Conservation (phyloP, 2,113 vertebrate genomes). For the Ophiodon elongatus region DNA sequence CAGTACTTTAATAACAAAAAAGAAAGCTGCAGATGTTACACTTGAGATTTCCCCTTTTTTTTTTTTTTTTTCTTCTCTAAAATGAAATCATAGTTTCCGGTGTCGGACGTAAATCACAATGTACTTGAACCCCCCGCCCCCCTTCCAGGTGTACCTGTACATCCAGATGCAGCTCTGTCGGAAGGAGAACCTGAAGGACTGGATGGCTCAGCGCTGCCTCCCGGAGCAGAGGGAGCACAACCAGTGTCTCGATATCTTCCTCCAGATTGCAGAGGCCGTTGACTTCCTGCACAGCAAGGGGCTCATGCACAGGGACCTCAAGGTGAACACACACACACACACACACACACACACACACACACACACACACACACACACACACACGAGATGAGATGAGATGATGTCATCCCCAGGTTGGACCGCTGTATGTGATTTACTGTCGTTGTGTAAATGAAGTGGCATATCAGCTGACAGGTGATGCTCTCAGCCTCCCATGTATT, state of each 20-base stretch:
- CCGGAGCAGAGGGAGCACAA: conserved; percentile 90
- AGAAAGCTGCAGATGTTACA: neutral
- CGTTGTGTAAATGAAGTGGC: neutral
- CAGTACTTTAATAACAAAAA: neutral
- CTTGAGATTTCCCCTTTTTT: neutral
- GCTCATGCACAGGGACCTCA: conserved; percentile 98
- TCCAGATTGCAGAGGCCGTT: conserved; percentile 97
- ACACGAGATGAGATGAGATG: neutral
- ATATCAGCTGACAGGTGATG: neutral
- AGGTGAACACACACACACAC: conserved; percentile 85
- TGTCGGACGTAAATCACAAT: neutral
- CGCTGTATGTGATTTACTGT: neutral
- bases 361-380: neutral
- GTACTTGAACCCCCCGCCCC: neutral
- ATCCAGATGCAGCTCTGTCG: conserved; percentile 99
- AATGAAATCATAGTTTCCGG: neutral
- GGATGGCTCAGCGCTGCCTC: conserved; percentile 91
- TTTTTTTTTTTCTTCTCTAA: neutral
- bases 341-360: conserved; percentile 7
- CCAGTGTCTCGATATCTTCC: conserved; percentile 93
- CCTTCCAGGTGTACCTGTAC: conserved; percentile 92
- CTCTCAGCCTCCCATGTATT: too few relatives aligned
- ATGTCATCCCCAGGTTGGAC: too few relatives aligned
- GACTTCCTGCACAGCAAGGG: conserved; percentile 96
- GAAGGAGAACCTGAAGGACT: conserved; percentile 99